These are phyloP conservation scores for Ophion slaviceki DNA, from an alignment of 2,888 invertebrate genomes.

Conservation along the genomic window DNA sequence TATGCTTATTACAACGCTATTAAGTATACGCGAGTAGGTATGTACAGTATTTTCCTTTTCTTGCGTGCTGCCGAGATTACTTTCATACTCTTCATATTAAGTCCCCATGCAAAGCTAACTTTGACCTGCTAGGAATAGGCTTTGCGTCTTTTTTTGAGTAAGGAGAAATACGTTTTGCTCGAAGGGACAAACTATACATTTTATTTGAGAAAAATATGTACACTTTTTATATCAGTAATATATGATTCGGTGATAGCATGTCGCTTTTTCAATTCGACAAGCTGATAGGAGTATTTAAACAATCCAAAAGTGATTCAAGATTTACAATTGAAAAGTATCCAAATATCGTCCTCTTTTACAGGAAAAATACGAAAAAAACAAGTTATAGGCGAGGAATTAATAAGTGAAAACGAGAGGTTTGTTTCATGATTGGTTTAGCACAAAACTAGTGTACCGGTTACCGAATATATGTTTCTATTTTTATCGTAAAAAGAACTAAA, in stretches of 20 bases:
- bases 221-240: not conserved
- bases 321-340: not conserved
- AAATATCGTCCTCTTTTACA: too few species aligned
- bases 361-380: too few species aligned
- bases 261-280: not conserved
- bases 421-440: not conserved
- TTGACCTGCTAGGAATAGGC: not conserved
- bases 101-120: not conserved
- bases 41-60: slow-evolving; percentile 11
- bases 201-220: not conserved
- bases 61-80: not conserved
- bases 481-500: not conserved
- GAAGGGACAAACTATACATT: not conserved
- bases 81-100: not conserved
- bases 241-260: not conserved
- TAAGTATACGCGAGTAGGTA: slow-evolving; percentile 37
- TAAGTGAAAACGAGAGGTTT: too few species aligned
- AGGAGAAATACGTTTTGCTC: not conserved
- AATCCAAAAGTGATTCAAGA: not conserved
- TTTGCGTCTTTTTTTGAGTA: not conserved
- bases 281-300: too few species aligned
- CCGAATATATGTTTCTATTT: not conserved
- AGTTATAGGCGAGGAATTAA: too few species aligned
- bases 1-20: slow-evolving; percentile 37
- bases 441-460: not conserved